Base-by-base conservation (phyloP, 1,140 invertebrate species). In the Coenobita brevimanus region DNA sequence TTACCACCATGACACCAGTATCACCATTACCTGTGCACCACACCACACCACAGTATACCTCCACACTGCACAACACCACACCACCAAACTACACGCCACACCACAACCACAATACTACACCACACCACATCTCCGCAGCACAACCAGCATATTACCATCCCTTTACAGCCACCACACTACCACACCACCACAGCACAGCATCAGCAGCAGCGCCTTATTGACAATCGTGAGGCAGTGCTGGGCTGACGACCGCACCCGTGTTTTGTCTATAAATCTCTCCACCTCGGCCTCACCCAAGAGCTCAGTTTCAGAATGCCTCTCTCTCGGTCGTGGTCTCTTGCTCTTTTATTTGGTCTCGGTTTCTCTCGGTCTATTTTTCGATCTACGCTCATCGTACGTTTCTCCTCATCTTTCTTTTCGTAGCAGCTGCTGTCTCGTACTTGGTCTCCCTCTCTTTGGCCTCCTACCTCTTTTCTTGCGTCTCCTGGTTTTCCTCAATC, bases 181-280 rank as follows among this genome's bases (percentile, higher is more conserved):
- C 21, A 21, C 38, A 1, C 21, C 71, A 41, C n/a, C 46, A 27
- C 30, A n/a, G 15, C 33, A n/a, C 21, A 2, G 24, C 41, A 24
- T 43, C 54, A 15, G 57, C 36, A 24, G 57, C n/a, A n/a, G 24
- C 24, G 13, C 43, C 36, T 33, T 73, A 83, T 73, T 83, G 81
- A 83, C 81, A 83, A 30, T 83, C 81, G 81, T 83, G 81, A 83
- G 69, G 41, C 38, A 43, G 15, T 69, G 13, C 30, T 71, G 67
- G 81, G 67, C 24, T 73, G 46, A 73, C 10, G 81, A 83, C 64
- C 81, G 38, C 15, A 71, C 67, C 30, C 64, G 30, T 83, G 46
- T 83, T 83, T 83, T 83, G 67, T 54, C 67, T 83, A 24, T 73
- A 83, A 83, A 73, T 73, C 81, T 36, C 69, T 83, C 41, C 27